Evolutionary conservation across 2,888 invertebrate species (phyloP).

Genomic region (Cephus runcator): DNA sequence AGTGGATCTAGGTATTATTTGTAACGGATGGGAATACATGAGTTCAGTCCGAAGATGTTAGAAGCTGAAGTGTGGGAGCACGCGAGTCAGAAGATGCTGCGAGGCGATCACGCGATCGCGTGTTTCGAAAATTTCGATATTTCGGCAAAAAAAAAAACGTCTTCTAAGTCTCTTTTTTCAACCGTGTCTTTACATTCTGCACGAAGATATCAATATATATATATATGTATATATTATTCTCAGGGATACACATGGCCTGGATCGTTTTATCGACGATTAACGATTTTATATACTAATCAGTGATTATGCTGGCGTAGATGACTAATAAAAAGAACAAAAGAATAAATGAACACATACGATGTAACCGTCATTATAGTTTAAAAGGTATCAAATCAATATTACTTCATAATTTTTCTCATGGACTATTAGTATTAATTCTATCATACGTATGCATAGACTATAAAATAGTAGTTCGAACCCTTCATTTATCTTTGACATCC

Average conservation of each 20-base stretch:
- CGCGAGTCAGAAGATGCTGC: background rate
- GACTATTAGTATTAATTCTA: background rate
- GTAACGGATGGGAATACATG: background rate
- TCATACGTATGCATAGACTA: background rate
- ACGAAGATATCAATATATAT: background rate
- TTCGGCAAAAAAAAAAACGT: background rate
- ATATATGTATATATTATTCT: background rate
- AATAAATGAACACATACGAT: background rate
- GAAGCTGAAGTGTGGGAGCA: background rate
- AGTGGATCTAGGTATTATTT: background rate
- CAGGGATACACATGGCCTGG: background rate
- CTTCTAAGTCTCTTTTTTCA: background rate
- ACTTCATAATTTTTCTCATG: background rate
- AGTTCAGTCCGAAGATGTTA: background rate
- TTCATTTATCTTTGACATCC: slow-evolving; percentile 24
- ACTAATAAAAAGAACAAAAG: background rate
- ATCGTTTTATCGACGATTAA: background rate
- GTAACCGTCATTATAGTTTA: background rate
- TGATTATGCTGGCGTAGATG: background rate
- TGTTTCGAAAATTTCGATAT: background rate
- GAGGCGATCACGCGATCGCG: background rate
- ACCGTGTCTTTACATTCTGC: background rate
- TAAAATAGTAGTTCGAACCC: background rate
- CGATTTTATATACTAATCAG: background rate
- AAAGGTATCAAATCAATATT: background rate